A percentile compares a stretch with the other conserved stretches of the same genome.
phyloP scores from a whole-genome alignment of 2,113 vertebrate genomes.

The Cephalopholis sonnerati region DNA sequence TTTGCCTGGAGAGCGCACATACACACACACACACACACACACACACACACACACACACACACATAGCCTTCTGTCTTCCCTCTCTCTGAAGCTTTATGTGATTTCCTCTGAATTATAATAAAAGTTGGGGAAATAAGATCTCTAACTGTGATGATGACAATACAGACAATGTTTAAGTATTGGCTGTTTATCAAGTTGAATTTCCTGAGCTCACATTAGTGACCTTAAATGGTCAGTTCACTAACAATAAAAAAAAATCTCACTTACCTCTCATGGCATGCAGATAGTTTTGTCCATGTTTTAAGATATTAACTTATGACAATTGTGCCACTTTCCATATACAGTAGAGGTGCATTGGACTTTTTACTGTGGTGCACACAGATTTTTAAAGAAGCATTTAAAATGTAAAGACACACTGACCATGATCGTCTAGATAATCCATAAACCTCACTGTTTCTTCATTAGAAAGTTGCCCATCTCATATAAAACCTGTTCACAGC shows the following conservation, averaged over 20 bases:
- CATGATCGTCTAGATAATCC: no score
- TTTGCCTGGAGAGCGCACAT: conserved; percentile 36
- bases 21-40: background rate
- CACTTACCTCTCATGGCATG: background rate
- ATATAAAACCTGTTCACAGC: no score
- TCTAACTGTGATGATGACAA: conserved; percentile 21
- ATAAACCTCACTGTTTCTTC: no score
- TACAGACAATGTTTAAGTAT: background rate
- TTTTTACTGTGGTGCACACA: background rate
- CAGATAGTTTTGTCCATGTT: background rate
- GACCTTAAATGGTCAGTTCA: conserved; percentile 21
- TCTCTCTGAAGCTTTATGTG: conserved; percentile 45
- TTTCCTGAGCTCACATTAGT: background rate
- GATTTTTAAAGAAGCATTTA: no score
- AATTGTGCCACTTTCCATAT: background rate
- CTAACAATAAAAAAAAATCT: background rate
- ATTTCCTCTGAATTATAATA: conserved; percentile 61
- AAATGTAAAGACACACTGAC: no score
- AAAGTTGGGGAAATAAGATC: conserved; percentile 41
- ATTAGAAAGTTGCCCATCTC: no score
- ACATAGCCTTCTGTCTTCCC: conserved; percentile 7
- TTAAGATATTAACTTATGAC: background rate
- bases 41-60: conserved; percentile 19
- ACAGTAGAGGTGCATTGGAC: no score
- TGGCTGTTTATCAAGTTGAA: background rate